Base-by-base conservation (phyloP, 2,888 invertebrate genomes). In the Andrena hattorfiana region DNA sequence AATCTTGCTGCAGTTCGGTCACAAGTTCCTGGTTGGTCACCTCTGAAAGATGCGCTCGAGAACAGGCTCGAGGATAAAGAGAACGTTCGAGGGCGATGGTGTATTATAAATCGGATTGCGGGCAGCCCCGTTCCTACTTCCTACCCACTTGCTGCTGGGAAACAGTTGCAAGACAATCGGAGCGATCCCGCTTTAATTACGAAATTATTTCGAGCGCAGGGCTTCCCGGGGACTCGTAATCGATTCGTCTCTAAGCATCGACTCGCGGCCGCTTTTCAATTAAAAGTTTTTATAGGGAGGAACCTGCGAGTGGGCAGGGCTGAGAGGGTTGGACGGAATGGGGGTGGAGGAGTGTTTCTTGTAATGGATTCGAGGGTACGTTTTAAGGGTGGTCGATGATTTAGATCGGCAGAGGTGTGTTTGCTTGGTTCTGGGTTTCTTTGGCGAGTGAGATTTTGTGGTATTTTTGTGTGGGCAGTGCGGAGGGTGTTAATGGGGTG, bases 131-230 rank as follows among this genome's bases (percentile, higher is more conserved):
- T 51, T n/a, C 0, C 20, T 20, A 6, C 16, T 49, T n/a, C 49
- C 56, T 71, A 32, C 42, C 2, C 13, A 35, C 26, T 42, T 13
- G 5, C 26, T 10, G 28, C 16, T 56, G 16, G 51, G 32, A 66
- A 70, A 72, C 59, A 49, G 54, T 77, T 59, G 28, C 68, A 64
- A 66, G 28, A 72, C 68, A 63, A 81, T 81, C 76, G 26, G 60
- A 59, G 51, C 28, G 60, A 72, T 66, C 72, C 32, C 54, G 28
- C 63, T 42, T 81, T 83, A 81, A 83, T 83, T 76, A 68, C 67
- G 64, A 60, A 81, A 83, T 81, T 68, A 81, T 69, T 70, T 70
- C 69, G 64, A 73, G 28, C 35, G 64, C 51, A 8, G 16, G 16
- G n/a, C n/a, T 56, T 48, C 54, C 35, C 54, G 35, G 51, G 23